Evolutionary conservation across 2,888 invertebrate genomes (phyloP).

Genomic region (Steinernema hermaphroditum): DNA sequence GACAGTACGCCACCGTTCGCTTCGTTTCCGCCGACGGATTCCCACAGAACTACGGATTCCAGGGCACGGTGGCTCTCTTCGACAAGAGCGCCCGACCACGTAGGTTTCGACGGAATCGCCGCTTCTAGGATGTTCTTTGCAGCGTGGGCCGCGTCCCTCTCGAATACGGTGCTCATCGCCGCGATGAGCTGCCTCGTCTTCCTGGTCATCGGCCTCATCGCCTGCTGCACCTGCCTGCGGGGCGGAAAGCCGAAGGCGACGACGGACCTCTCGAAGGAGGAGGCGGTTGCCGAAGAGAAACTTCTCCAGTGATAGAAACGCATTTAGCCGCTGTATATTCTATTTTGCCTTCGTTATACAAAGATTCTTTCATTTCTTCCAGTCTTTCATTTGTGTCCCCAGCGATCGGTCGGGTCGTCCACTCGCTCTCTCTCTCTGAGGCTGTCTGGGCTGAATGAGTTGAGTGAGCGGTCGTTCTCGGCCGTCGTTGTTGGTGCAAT

Average conservation of each 20-base stretch:
- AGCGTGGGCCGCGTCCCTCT: not conserved
- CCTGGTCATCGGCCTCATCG: not conserved
- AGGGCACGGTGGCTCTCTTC: conserved; percentile 28
- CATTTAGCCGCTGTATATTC: not conserved
- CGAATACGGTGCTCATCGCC: not conserved
- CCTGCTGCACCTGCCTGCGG: not conserved
- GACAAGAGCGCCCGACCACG: not conserved
- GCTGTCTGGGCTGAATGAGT: no score
- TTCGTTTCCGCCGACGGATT: conserved; percentile 33
- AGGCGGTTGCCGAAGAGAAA: conserved; percentile 1
- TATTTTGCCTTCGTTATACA: not conserved
- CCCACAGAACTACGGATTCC: conserved; percentile 37
- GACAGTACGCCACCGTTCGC: conserved; percentile 25
- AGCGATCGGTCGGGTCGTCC: no score
- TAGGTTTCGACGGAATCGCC: no score
- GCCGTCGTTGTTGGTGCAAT: no score
- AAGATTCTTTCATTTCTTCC: no score
- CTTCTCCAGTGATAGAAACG: not conserved
- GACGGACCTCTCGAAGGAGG: not conserved
- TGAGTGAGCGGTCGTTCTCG: no score
- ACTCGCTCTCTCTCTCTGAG: no score
- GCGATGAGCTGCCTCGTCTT: not conserved
- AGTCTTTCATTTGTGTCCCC: no score
- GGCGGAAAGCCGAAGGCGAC: not conserved
- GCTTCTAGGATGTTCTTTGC: no score